Percentiles rank a stretch among this genome's conserved stretches.
Evolutionary conservation across 2,888 invertebrate species (phyloP).

Genomic region (Torymus auratus): DNA sequence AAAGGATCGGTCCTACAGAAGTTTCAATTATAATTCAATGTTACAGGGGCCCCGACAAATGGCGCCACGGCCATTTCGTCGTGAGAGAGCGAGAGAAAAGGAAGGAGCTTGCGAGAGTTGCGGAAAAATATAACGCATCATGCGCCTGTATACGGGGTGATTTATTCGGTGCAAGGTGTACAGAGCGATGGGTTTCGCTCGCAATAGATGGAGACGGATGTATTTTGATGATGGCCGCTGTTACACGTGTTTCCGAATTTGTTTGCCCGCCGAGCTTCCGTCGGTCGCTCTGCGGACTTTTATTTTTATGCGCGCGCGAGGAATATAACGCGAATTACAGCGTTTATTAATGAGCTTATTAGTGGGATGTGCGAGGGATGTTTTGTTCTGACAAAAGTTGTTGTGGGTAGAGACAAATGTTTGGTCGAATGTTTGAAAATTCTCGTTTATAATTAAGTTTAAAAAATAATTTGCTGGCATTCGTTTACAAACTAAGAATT

Average conservation of each 20-base stretch:
- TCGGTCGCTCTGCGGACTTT: slow-evolving; percentile 1
- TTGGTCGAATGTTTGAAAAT: too few species aligned
- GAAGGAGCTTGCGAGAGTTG: neutral
- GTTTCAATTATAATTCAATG: slow-evolving; percentile 55
- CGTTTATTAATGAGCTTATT: slow-evolving; percentile 22
- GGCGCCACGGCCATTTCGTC: neutral
- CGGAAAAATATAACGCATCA: neutral
- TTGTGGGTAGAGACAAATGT: neutral
- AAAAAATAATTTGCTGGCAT: too few species aligned
- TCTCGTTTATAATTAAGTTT: too few species aligned
- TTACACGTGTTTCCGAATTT: slow-evolving; percentile 48
- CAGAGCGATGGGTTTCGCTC: slow-evolving; percentile 35
- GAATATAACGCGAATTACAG: neutral
- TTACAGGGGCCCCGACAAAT: slow-evolving; percentile 23
- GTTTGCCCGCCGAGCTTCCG: neutral
- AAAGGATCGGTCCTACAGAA: slow-evolving; percentile 28
- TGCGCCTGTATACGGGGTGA: slow-evolving; percentile 5
- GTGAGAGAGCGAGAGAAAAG: neutral
- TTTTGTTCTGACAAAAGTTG: neutral
- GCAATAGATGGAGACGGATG: slow-evolving; percentile 36
- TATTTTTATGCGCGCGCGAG: slow-evolving; percentile 11
- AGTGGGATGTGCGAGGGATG: neutral
- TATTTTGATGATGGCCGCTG: slow-evolving; percentile 39
- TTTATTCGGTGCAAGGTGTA: slow-evolving; percentile 50
- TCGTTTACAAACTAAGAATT: too few species aligned